phyloP scores from a whole-genome alignment of 1,140 invertebrate genomes.

The Cephus cinctus region DNA sequence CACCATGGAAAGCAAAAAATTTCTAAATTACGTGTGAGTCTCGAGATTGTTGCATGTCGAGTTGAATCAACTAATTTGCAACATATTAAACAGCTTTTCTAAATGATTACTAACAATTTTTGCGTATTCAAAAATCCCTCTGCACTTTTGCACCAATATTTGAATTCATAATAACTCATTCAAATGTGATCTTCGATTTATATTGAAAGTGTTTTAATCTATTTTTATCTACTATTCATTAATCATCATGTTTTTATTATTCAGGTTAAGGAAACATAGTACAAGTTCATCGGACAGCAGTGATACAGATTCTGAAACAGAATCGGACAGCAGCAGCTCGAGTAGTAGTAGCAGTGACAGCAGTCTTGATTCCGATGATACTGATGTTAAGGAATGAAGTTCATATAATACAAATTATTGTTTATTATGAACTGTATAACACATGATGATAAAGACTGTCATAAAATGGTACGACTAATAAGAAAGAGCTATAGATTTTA shows the following conservation, averaged over 20 bases:
- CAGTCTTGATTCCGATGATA: slow-evolving; percentile 28
- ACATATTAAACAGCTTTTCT: no score
- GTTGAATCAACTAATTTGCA: no score
- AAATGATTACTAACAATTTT: no score
- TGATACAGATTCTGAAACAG: slow-evolving; percentile 25
- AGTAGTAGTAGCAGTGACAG: slow-evolving; percentile 21
- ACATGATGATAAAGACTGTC: no score
- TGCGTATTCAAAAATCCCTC: no score
- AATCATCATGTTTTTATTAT: neutral
- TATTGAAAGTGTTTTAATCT: neutral
- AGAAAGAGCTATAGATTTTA: no score
- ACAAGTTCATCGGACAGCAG: slow-evolving; percentile 26
- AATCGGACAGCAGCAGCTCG: slow-evolving; percentile 10
- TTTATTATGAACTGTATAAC: neutral
- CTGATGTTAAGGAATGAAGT: neutral
- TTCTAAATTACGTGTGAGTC: slow-evolving; percentile 31
- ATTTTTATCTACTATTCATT: neutral
- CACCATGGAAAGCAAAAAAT: slow-evolving; percentile 25
- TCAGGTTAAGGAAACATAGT: slow-evolving; percentile 23
- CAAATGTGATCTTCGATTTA: slow-evolving; percentile 1
- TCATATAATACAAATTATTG: neutral
- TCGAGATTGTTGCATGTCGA: no score
- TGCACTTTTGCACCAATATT: no score
- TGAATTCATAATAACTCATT: no score
- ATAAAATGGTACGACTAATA: no score